Percentiles rank a stretch among this genome's conserved stretches.
Conservation (phyloP, 2,888 invertebrate species). For the Stenoptilia bipunctidactyla region DNA sequence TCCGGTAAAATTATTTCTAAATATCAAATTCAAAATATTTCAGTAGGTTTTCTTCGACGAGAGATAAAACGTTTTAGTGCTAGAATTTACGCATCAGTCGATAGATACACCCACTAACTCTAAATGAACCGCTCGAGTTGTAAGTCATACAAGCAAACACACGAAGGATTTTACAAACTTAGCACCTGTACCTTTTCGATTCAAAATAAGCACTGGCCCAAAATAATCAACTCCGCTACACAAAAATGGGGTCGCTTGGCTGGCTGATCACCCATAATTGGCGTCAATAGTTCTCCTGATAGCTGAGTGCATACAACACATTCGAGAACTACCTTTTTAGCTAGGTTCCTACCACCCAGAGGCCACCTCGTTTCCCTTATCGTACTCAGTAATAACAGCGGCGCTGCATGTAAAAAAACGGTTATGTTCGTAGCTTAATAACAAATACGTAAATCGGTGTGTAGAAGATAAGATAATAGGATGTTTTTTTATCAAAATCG, state of each 20-base stretch:
- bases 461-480: constrained; percentile 1
- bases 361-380: neutral
- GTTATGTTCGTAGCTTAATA: neutral
- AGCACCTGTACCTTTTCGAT: constrained; percentile 18
- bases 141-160: no score
- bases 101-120: no score
- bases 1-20: no score
- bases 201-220: constrained; percentile 17
- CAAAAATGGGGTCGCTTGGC: constrained; percentile 16
- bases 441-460: neutral
- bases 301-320: constrained; percentile 12
- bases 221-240: constrained; percentile 18
- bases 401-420: constrained; percentile 1
- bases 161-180: no score
- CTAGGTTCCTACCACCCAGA: constrained; percentile 6
- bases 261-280: constrained; percentile 16
- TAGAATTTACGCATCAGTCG: no score
- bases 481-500: constrained; percentile 1
- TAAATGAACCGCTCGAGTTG: no score
- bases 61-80: no score
- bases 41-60: no score
- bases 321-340: constrained; percentile 2
- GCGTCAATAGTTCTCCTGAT: constrained; percentile 6
- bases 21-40: no score
- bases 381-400: neutral